Conservation (phyloP, 2,113 vertebrate genomes). For the Corydoras maculifer region DNA sequence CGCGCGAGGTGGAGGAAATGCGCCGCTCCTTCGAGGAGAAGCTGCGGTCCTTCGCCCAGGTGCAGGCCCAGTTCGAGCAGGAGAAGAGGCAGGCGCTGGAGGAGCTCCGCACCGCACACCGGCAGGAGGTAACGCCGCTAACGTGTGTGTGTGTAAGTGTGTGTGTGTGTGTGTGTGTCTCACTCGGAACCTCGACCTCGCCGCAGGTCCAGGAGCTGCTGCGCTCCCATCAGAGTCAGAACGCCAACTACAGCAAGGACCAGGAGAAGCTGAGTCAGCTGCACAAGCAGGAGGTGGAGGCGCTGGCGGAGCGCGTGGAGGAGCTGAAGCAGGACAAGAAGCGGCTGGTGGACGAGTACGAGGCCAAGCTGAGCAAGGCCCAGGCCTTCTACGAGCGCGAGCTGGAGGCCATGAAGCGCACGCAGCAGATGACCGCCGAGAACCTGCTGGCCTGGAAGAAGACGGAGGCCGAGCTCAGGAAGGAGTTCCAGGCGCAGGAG, state of each 20-base stretch:
- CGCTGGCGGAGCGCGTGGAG: slow-evolving; percentile 77
- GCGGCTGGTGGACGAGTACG: slow-evolving; percentile 89
- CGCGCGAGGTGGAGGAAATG: slow-evolving; percentile 95
- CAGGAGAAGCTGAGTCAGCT: slow-evolving; percentile 85
- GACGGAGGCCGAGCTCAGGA: slow-evolving; percentile 86
- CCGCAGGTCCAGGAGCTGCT: slow-evolving; percentile 79
- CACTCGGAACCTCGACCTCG: not conserved
- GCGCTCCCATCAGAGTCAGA: slow-evolving; percentile 84
- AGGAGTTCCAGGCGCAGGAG: slow-evolving; percentile 93
- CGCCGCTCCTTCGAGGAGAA: slow-evolving; percentile 91
- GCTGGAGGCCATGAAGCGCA: slow-evolving; percentile 92
- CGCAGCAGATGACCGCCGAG: slow-evolving; percentile 91
- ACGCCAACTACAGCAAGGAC: slow-evolving; percentile 78
- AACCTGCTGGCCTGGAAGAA: slow-evolving; percentile 90
- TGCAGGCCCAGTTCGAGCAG: slow-evolving; percentile 87
- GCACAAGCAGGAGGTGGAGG: slow-evolving; percentile 80
- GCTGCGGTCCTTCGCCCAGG: slow-evolving; percentile 78
- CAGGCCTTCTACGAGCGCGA: slow-evolving; percentile 92
- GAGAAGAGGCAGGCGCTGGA: slow-evolving; percentile 84
- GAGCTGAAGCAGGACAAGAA: slow-evolving; percentile 86
- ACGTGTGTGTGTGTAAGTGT: not conserved
- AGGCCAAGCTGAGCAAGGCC: slow-evolving; percentile 92
- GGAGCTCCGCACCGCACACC: slow-evolving; percentile 79
- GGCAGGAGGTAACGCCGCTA: slow-evolving; percentile 66
- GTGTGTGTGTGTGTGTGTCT: not conserved